Evolutionary conservation across 2,113 vertebrate species (phyloP).

Genomic region (Archocentrus centrarchus): DNA sequence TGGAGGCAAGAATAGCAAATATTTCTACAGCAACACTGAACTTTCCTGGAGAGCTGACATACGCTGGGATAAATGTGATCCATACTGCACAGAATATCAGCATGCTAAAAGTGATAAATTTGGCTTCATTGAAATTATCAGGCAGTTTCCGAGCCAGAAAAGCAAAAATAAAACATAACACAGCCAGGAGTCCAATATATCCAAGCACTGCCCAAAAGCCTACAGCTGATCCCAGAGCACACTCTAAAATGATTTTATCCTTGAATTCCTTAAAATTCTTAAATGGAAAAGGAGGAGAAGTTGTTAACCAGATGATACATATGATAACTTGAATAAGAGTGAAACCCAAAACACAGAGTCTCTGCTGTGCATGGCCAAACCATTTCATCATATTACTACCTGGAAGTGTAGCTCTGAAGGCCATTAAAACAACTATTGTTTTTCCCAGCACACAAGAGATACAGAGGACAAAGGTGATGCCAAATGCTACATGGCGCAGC

Average conservation of each 20-base stretch:
- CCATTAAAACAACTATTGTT: conserved; percentile 74
- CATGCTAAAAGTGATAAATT: too few relatives aligned
- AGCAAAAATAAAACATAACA: conserved; percentile 56
- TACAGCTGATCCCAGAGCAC: conserved; percentile 71
- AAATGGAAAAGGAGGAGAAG: conserved; percentile 71
- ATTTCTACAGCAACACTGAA: too few relatives aligned
- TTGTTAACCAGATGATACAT: conserved; percentile 72
- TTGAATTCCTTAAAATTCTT: conserved; percentile 8
- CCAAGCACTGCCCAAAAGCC: conserved; percentile 76
- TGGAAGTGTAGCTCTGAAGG: conserved; percentile 66
- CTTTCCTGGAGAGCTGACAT: too few relatives aligned
- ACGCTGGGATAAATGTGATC: too few relatives aligned
- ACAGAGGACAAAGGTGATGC: conserved; percentile 76
- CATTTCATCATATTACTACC: conserved; percentile 70
- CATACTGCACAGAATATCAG: too few relatives aligned
- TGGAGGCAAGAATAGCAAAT: too few relatives aligned
- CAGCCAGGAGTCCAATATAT: conserved; percentile 77
- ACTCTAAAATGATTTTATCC: conserved; percentile 75
- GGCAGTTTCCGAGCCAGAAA: too few relatives aligned
- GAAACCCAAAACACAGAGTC: conserved; percentile 70
- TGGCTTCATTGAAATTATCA: too few relatives aligned
- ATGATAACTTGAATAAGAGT: conserved; percentile 76
- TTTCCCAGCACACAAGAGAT: conserved; percentile 70
- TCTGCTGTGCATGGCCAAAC: conserved; percentile 75
- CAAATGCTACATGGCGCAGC: conserved; percentile 70